Evolutionary conservation across 2,888 invertebrate genomes (phyloP).

Genomic region (Cabera pusaria): DNA sequence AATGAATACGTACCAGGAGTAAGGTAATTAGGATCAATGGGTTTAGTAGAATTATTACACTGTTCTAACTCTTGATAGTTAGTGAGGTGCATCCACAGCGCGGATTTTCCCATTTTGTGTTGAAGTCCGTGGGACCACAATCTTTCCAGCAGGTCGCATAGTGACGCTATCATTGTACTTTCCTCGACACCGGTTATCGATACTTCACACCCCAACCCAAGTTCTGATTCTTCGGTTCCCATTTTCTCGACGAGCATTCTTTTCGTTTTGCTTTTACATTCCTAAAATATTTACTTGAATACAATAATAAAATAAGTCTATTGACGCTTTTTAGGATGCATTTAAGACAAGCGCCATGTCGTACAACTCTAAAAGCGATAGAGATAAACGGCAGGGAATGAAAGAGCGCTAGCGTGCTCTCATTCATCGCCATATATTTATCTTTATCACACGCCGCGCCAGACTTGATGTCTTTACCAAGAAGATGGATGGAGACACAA

Average conservation of each 20-base stretch:
- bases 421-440: no score
- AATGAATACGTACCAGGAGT: slow-evolving; percentile 76
- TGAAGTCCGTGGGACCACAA: slow-evolving; percentile 99
- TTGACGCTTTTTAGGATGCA: no score
- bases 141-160: slow-evolving; percentile 98
- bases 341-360: no score
- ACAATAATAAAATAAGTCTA: no score
- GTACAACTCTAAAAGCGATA: no score
- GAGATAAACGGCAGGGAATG: no score
- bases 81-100: slow-evolving; percentile 97
- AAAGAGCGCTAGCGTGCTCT: no score
- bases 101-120: slow-evolving; percentile 98
- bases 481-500: no score
- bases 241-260: slow-evolving; percentile 99
- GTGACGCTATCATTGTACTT: slow-evolving; percentile 98
- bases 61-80: slow-evolving; percentile 94
- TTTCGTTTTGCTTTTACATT: slow-evolving; percentile 97
- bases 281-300: slow-evolving; percentile 79
- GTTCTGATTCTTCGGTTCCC: slow-evolving; percentile 97
- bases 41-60: slow-evolving; percentile 77
- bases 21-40: slow-evolving; percentile 79
- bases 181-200: slow-evolving; percentile 92
- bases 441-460: no score
- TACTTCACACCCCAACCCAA: slow-evolving; percentile 93
- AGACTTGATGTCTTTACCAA: no score